Evolutionary conservation across 1,140 invertebrate species (phyloP).

Genomic region (Drosophila arizonae): DNA sequence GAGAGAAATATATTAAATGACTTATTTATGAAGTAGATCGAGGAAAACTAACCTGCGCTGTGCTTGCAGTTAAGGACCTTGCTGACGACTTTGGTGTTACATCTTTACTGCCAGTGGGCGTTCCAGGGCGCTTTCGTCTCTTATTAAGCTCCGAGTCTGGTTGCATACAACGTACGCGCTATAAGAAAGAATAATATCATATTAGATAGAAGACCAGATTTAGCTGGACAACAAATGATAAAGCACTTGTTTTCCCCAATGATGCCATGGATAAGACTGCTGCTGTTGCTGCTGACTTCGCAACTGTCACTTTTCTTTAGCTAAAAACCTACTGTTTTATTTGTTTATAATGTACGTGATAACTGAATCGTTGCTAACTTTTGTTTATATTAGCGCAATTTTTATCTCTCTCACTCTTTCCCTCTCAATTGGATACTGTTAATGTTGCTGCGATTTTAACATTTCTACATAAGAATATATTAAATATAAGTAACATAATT

Average conservation of each 20-base stretch:
- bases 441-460: too few species aligned
- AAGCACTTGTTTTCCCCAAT: constrained; percentile 46
- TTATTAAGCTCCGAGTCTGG: constrained; percentile 65
- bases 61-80: constrained; percentile 37
- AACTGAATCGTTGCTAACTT: constrained; percentile 50
- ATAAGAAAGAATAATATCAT: constrained; percentile 18
- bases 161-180: constrained; percentile 72
- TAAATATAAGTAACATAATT: too few species aligned
- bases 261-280: constrained; percentile 8
- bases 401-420: constrained; percentile 51
- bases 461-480: too few species aligned
- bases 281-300: constrained; percentile 35
- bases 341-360: constrained; percentile 76
- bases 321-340: constrained; percentile 77
- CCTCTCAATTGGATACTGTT: too few species aligned
- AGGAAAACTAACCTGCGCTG: constrained; percentile 41
- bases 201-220: constrained; percentile 13
- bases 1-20: not conserved
- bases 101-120: constrained; percentile 48
- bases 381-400: constrained; percentile 54
- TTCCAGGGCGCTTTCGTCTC: constrained; percentile 50
- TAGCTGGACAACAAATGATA: constrained; percentile 33
- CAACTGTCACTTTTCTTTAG: constrained; percentile 63
- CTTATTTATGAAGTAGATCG: not conserved
- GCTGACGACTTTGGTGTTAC: not conserved